These are phyloP conservation scores for Clarias magur DNA, from an alignment of 2,113 vertebrate species.

Conservation along the genomic window DNA sequence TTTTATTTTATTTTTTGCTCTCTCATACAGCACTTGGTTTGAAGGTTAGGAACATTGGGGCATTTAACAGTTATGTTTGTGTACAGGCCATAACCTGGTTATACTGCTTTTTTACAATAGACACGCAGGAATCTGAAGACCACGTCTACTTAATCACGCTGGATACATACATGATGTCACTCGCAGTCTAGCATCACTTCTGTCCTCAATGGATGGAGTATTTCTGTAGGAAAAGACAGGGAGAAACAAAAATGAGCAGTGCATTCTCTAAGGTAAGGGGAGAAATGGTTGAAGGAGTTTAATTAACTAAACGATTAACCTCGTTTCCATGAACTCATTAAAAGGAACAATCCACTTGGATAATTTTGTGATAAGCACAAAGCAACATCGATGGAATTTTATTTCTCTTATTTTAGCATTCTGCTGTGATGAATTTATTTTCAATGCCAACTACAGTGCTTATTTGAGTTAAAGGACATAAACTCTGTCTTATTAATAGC, in stretches of 20 bases:
- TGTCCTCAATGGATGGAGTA: slow-evolving; percentile 34
- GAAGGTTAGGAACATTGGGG: neutral
- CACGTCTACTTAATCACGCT: neutral
- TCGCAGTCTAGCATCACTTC: slow-evolving; percentile 53
- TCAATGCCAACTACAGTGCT: neutral
- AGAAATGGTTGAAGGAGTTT: neutral
- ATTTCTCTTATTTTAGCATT: neutral
- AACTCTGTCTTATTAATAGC: neutral
- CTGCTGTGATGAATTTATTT: neutral
- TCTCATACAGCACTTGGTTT: neutral
- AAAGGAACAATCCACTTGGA: neutral
- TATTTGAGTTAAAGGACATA: slow-evolving; percentile 4
- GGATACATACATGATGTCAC: slow-evolving; percentile 66
- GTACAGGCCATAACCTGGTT: neutral
- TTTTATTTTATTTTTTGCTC: neutral
- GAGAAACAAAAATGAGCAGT: neutral
- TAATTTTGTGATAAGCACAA: neutral
- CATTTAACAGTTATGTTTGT: neutral
- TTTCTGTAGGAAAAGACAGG: slow-evolving; percentile 49
- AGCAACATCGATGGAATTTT: neutral
- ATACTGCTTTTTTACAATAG: neutral
- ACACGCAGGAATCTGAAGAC: neutral
- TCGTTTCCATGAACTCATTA: slow-evolving; percentile 1
- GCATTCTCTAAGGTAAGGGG: neutral
- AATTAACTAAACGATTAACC: neutral